A percentile compares a stretch with the other conserved stretches of the same genome.
Evolutionary conservation across 2,888 invertebrate species (phyloP).

Genomic region (Cataglyphis cursor): DNA sequence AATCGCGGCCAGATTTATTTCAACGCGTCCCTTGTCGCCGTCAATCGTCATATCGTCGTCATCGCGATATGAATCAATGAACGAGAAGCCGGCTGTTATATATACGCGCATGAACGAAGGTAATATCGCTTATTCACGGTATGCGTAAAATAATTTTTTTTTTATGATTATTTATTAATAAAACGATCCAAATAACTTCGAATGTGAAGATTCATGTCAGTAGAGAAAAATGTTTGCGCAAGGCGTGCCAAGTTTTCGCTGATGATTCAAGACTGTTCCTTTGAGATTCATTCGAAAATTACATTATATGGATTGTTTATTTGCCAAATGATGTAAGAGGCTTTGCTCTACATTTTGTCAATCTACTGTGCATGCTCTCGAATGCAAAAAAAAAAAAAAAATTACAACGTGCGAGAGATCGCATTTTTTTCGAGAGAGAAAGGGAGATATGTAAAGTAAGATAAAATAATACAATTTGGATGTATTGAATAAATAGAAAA

Average conservation of each 20-base stretch:
- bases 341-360: not conserved
- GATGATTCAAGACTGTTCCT: not conserved
- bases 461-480: not conserved
- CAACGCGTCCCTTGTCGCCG: conserved; percentile 38
- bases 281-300: not conserved
- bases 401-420: not conserved
- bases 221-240: not conserved
- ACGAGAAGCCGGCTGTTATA: conserved; percentile 42
- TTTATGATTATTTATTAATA: conserved; percentile 18
- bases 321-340: not conserved
- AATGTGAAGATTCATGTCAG: not conserved
- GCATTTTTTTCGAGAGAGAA: not conserved
- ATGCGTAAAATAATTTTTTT: not conserved
- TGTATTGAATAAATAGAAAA: conserved; percentile 5
- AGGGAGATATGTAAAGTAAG: not conserved
- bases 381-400: not conserved
- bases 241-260: conserved; percentile 6
- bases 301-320: not conserved
- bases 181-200: not conserved
- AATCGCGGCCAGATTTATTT: conserved; percentile 64
- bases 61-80: conserved; percentile 48
- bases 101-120: not conserved
- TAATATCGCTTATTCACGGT: not conserved
- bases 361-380: not conserved
- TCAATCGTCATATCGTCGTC: conserved; percentile 23